Conservation (phyloP, 2,888 invertebrate species). For the Lagria hirta region DNA sequence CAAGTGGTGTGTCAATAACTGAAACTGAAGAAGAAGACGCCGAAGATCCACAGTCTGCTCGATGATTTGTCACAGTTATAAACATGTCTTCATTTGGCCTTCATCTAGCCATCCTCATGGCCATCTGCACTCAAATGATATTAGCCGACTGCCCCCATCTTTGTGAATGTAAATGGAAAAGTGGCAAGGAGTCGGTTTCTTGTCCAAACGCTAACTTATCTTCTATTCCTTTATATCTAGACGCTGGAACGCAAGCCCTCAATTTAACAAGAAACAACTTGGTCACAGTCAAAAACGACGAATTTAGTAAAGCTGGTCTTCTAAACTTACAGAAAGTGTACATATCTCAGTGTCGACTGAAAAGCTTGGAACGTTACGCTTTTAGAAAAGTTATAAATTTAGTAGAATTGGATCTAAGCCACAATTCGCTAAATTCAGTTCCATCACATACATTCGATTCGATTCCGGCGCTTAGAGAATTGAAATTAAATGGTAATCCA, state of each 20-base stretch:
- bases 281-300: slow-evolving; percentile 66
- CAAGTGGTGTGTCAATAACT: slow-evolving; percentile 31
- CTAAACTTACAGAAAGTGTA: slow-evolving; percentile 80
- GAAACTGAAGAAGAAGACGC: slow-evolving; percentile 46
- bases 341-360: slow-evolving; percentile 69
- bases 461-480: slow-evolving; percentile 72
- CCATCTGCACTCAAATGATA: slow-evolving; percentile 52
- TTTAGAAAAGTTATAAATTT: slow-evolving; percentile 78
- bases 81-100: slow-evolving; percentile 32
- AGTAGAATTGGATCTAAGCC: slow-evolving; percentile 78
- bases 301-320: slow-evolving; percentile 73
- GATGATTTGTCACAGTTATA: slow-evolving; percentile 10
- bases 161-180: slow-evolving; percentile 89
- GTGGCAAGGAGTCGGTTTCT: slow-evolving; percentile 81
- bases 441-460: slow-evolving; percentile 74
- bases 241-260: slow-evolving; percentile 76
- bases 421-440: slow-evolving; percentile 67
- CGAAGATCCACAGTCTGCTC: slow-evolving; percentile 31
- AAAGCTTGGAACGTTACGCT: slow-evolving; percentile 69
- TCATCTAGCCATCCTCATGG: slow-evolving; percentile 41
- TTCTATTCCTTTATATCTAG: slow-evolving; percentile 71
- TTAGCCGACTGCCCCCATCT: slow-evolving; percentile 69
- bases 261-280: slow-evolving; percentile 77
- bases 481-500: slow-evolving; percentile 74
- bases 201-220: slow-evolving; percentile 76